A percentile compares a stretch with the other conserved stretches of the same genome.
Conservation (phyloP, 2,797 vertebrate species). For the Spea hammondii region DNA sequence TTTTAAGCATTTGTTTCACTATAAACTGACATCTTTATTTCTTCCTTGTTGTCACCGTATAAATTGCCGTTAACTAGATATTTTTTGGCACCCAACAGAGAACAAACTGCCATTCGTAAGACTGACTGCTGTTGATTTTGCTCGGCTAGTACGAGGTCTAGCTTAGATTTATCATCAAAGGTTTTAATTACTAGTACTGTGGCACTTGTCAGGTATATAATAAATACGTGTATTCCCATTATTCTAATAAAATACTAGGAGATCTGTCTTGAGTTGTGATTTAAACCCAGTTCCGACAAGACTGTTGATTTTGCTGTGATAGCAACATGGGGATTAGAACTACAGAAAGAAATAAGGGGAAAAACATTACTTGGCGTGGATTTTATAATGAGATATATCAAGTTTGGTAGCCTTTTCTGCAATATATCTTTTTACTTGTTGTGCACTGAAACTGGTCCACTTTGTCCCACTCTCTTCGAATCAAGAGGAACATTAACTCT, state of each 20-base stretch:
- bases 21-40: constrained; percentile 4
- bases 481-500: too few relatives aligned
- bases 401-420: background rate
- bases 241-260: constrained; percentile 26
- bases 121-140: constrained; percentile 19
- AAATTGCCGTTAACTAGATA: constrained; percentile 29
- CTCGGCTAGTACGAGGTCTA: constrained; percentile 5
- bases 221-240: constrained; percentile 34
- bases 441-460: constrained; percentile 1
- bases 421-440: background rate
- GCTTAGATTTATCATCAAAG: constrained; percentile 33
- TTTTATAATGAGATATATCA: constrained; percentile 10
- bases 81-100: constrained; percentile 18
- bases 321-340: constrained; percentile 16
- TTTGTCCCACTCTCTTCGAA: background rate
- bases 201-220: constrained; percentile 32
- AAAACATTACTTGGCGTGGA: constrained; percentile 6
- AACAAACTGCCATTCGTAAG: constrained; percentile 4
- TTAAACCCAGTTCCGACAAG: constrained; percentile 21
- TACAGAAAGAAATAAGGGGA: constrained; percentile 11
- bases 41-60: constrained; percentile 2
- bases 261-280: constrained; percentile 27
- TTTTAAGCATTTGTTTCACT: background rate
- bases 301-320: constrained; percentile 16
- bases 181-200: constrained; percentile 41